Evolutionary conservation across 2,113 vertebrate genomes (phyloP).

Genomic region (Scopus umbretta): DNA sequence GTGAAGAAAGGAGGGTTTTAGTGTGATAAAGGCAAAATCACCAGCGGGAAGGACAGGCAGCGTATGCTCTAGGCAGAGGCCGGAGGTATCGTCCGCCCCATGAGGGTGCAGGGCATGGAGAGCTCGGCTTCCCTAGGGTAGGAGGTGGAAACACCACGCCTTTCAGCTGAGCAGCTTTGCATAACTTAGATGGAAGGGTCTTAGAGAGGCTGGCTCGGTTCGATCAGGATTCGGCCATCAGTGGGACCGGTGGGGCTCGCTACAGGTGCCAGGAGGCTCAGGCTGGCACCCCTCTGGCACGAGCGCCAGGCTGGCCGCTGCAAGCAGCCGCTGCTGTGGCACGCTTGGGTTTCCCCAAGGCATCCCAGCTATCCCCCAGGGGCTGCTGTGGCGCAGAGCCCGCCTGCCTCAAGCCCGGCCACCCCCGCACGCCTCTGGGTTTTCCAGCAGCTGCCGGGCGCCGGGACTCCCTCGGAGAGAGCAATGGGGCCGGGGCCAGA

Average conservation of each 20-base stretch:
- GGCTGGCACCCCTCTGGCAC: neutral
- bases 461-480: neutral
- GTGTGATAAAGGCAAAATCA: neutral
- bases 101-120: rapidly evolving
- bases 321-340: neutral
- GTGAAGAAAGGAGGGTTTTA: neutral
- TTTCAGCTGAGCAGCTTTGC: neutral
- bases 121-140: neutral
- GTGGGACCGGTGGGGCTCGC: neutral
- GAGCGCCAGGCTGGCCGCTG: neutral
- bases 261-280: neutral
- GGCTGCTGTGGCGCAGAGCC: neutral
- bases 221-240: neutral
- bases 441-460: neutral
- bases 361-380: neutral
- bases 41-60: neutral
- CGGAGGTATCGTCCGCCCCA: neutral
- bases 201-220: neutral
- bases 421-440: rapidly evolving
- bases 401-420: neutral
- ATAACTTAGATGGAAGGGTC: neutral
- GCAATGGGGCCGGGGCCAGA: neutral
- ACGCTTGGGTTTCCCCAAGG: neutral
- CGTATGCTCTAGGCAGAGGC: neutral
- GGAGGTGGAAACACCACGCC: neutral